A percentile compares a stretch with the other conserved stretches of the same genome.
Evolutionary conservation across 2,113 vertebrate genomes (phyloP).

Genomic region (Brachyistius frenatus): DNA sequence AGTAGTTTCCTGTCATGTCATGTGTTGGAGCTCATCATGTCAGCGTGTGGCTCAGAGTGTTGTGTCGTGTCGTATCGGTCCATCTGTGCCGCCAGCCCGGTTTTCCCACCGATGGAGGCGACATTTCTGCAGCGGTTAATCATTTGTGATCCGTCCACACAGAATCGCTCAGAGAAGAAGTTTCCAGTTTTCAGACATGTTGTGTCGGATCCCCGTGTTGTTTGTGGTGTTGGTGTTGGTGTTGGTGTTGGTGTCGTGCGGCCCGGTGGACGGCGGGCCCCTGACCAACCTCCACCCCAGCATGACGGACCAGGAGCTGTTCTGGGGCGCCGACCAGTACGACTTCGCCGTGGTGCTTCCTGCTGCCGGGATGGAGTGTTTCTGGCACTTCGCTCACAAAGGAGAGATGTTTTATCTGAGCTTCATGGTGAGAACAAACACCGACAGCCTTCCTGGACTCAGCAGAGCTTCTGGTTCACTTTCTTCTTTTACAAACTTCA

Average conservation of each 20-base stretch:
- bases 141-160: constrained; percentile 36
- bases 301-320: constrained; percentile 80
- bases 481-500: no score
- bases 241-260: constrained; percentile 69
- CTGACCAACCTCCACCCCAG: constrained; percentile 60
- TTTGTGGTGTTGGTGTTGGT: constrained; percentile 52
- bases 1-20: no score
- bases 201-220: not conserved
- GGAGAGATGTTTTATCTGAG: constrained; percentile 91
- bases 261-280: constrained; percentile 61
- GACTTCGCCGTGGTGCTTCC: constrained; percentile 90
- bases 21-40: not conserved
- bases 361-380: constrained; percentile 84
- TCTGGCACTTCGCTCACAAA: constrained; percentile 93
- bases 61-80: not conserved
- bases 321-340: constrained; percentile 87
- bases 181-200: constrained; percentile 49
- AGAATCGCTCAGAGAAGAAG: not conserved
- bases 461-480: no score
- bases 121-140: constrained; percentile 54
- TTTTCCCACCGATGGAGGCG: constrained; percentile 58
- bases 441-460: no score
- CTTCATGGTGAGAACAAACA: constrained; percentile 88
- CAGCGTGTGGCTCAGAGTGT: no score
- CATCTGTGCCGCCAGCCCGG: constrained; percentile 45